Conservation (phyloP, 1,140 invertebrate genomes). For the Phthorimaea operculella region DNA sequence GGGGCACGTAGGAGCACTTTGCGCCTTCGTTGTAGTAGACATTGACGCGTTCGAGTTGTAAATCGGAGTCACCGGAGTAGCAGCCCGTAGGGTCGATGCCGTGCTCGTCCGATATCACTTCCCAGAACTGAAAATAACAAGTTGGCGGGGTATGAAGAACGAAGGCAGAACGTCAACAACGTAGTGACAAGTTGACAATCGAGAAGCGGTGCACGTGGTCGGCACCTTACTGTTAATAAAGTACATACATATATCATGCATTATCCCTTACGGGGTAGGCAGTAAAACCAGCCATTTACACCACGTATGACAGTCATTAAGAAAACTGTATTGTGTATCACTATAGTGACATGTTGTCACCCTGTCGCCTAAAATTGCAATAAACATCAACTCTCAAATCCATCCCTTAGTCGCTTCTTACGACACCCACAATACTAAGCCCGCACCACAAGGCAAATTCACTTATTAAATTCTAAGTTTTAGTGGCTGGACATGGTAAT, state of each 20-base stretch:
- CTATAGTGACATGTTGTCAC: no score
- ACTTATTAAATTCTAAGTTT: no score
- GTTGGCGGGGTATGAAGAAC: neutral
- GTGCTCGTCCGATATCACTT: slow-evolving; percentile 92
- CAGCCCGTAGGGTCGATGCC: slow-evolving; percentile 89
- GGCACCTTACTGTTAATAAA: no score
- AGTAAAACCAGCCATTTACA: no score
- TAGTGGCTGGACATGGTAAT: neutral
- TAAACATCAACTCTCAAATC: no score
- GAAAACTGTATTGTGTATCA: no score
- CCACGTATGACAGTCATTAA: no score
- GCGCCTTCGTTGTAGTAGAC: slow-evolving; percentile 94
- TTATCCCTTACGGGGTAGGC: no score
- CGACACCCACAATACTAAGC: no score
- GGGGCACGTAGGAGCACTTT: slow-evolving; percentile 89
- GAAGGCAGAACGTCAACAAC: neutral
- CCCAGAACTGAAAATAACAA: slow-evolving; percentile 78
- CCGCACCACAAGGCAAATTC: neutral
- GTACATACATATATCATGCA: no score
- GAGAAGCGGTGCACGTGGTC: neutral
- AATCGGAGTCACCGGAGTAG: slow-evolving; percentile 86
- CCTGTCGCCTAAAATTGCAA: no score
- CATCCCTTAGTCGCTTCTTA: no score
- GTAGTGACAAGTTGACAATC: neutral
- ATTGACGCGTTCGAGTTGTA: slow-evolving; percentile 90